Evolutionary conservation across 2,797 vertebrate genomes (phyloP).

Genomic region (Myripristis jacobus): DNA sequence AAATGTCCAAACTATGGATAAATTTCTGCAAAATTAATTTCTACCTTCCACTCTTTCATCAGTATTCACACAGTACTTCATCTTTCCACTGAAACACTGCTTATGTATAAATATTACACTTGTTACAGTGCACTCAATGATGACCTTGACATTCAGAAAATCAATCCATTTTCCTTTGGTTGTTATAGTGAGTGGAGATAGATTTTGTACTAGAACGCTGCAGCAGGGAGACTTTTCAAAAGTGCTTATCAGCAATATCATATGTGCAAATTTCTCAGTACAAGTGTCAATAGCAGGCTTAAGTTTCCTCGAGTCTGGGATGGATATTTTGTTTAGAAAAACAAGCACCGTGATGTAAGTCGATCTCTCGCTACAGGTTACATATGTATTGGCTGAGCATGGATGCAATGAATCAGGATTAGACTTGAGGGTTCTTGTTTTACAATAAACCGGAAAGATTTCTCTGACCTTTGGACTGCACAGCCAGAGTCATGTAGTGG

Average conservation of each 20-base stretch:
- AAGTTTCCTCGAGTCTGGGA: conserved; percentile 29
- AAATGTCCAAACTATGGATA: not conserved
- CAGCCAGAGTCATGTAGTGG: conserved; percentile 96
- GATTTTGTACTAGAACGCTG: conserved; percentile 2
- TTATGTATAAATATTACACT: not conserved
- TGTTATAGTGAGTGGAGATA: not conserved
- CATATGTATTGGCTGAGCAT: conserved; percentile 37
- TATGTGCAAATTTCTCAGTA: conserved; percentile 26
- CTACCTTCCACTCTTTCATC: not conserved
- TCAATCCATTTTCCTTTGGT: conserved; percentile 1
- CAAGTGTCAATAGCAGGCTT: conserved; percentile 60
- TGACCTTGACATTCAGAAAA: not conserved
- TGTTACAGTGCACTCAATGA: not conserved
- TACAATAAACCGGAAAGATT: conserved; percentile 24
- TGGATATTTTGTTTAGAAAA: conserved; percentile 39
- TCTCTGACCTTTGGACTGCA: conserved; percentile 94
- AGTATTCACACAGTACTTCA: not conserved
- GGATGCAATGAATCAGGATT: conserved; percentile 24
- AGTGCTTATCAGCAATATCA: conserved; percentile 25
- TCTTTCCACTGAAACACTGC: not conserved
- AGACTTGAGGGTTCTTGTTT: conserved; percentile 30
- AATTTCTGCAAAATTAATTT: not conserved
- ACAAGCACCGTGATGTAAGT: conserved; percentile 39
- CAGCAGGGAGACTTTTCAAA: not conserved
- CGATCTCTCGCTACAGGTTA: conserved; percentile 43